Base-by-base conservation (phyloP, 2,888 invertebrate species). In the Brachyopa scutellaris region DNA sequence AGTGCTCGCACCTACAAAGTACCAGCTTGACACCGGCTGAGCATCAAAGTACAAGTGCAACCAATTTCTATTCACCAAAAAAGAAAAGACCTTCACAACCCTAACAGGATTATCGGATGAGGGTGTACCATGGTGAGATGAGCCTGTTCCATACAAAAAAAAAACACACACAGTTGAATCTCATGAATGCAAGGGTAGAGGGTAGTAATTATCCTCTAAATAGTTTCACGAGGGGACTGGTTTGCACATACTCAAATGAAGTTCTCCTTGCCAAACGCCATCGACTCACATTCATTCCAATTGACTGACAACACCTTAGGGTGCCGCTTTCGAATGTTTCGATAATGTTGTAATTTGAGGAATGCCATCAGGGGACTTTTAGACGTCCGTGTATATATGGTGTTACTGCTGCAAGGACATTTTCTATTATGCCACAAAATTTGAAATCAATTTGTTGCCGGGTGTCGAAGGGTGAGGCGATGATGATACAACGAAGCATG, bases 231-330 rank as follows among this genome's bases (percentile, higher is more conserved):
- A 77, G 77, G 77, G 82, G 61, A 59, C 17, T 7, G 19, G 26
- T 33, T 36, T 36, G 40, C 31, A 36, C 31, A 57, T 57, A 49
- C 67, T 57, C 76, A 84, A 84, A 74, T 79, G 76, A 70, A 82
- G 36, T 40, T 42, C 51, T 47, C 61, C 67, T 36, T 26, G 45
- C 42, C 51, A 78, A 53, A 61, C 77, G 51, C 29, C 78, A 42
- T 82, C 85, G 85, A 79, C 84, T 84, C 85, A 66, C 72, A 85
- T 86, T 87, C 88, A 88, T 90, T 89, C 88, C 89, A 85, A 89
- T 86, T 89, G 90, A 89, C 88, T 90, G 88, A 87, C 88, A 88
- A 90, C 90, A 90, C 90, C 89, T 90, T 87, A 87, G 90, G 90
- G 90, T 90, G 90, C 90, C 88, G 86, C 85, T 62, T 55, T 82